Evolutionary conservation across 2,797 vertebrate species (phyloP).

Genomic region (Gymnoscopelus braueri): DNA sequence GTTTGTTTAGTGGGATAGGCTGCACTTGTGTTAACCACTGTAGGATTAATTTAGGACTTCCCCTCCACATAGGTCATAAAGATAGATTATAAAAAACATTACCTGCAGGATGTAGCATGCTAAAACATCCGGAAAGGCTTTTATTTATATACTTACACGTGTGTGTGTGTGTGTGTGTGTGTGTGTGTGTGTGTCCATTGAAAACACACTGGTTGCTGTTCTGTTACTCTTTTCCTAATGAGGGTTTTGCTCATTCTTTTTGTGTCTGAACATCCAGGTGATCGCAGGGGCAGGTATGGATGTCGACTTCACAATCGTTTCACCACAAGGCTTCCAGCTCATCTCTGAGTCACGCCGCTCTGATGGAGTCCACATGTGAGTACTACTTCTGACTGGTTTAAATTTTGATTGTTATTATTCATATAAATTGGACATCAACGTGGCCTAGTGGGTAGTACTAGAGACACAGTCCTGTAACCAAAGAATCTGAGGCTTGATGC

Average conservation of each 20-base stretch:
- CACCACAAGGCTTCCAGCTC: conserved; percentile 81
- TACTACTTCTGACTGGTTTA: conserved; percentile 8
- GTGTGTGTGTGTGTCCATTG: conserved; percentile 9
- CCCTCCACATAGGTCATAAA: no score
- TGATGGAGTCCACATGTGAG: conserved; percentile 90
- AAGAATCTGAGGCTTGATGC: no score
- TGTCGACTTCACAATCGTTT: conserved; percentile 87
- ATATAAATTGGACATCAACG: no score
- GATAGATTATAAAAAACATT: no score
- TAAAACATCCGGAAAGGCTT: not conserved
- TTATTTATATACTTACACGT: conserved; percentile 4
- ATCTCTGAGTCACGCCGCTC: conserved; percentile 84
- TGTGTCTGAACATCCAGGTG: conserved; percentile 76
- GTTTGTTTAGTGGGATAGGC: conserved; percentile 54
- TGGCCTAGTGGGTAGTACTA: no score
- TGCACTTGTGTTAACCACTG: not conserved
- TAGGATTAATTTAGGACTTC: no score
- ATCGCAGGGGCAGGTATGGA: conserved; percentile 92
- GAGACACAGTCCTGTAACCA: no score
- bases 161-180: conserved; percentile 16
- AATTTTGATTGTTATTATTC: not conserved
- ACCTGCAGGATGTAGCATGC: no score
- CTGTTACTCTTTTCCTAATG: no score
- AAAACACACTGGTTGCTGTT: no score
- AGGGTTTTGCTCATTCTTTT: not conserved